Evolutionary conservation across 2,113 vertebrate species (phyloP).

Genomic region (Paramormyrops kingsleyae): DNA sequence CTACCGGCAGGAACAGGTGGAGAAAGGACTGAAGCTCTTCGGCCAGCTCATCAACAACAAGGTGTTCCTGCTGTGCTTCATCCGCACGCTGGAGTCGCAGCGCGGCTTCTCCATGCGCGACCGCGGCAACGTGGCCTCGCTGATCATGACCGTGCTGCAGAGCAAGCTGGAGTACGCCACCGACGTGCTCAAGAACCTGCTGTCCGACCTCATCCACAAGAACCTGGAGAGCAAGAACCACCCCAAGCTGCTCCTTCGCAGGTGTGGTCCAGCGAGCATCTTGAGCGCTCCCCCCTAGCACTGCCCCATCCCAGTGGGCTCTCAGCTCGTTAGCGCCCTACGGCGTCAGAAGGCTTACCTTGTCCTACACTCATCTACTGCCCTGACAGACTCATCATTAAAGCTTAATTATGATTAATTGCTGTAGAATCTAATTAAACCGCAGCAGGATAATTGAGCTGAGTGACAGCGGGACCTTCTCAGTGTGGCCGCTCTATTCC

Average conservation of each 20-base stretch:
- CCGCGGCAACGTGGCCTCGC: conserved; percentile 89
- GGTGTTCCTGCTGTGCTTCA: conserved; percentile 89
- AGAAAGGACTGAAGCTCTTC: conserved; percentile 92
- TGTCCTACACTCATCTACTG: conserved; percentile 38
- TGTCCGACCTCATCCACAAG: conserved; percentile 95
- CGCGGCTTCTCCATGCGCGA: conserved; percentile 97
- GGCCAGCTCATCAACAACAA: conserved; percentile 98
- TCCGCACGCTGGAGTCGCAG: conserved; percentile 90
- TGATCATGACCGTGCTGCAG: conserved; percentile 95
- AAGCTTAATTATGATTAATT: conserved; percentile 64
- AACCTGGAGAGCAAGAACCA: conserved; percentile 99
- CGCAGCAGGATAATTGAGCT: conserved; percentile 34
- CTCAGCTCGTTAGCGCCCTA: conserved; percentile 44
- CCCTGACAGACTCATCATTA: conserved; percentile 49
- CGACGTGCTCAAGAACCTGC: conserved; percentile 90
- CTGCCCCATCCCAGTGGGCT: neutral
- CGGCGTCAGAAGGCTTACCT: conserved; percentile 29
- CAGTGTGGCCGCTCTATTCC: neutral
- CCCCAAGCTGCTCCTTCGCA: conserved; percentile 88
- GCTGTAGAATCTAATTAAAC: conserved; percentile 52
- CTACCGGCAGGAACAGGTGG: conserved; percentile 90
- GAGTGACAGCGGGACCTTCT: neutral
- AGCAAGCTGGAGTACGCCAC: conserved; percentile 95
- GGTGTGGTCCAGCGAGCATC: conserved; percentile 56
- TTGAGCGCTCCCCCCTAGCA: neutral